Evolutionary conservation across 1,140 invertebrate genomes (phyloP), one percentile per base, ranked within the genome.

Genomic region (Agraylea sexmaculata): DNA sequence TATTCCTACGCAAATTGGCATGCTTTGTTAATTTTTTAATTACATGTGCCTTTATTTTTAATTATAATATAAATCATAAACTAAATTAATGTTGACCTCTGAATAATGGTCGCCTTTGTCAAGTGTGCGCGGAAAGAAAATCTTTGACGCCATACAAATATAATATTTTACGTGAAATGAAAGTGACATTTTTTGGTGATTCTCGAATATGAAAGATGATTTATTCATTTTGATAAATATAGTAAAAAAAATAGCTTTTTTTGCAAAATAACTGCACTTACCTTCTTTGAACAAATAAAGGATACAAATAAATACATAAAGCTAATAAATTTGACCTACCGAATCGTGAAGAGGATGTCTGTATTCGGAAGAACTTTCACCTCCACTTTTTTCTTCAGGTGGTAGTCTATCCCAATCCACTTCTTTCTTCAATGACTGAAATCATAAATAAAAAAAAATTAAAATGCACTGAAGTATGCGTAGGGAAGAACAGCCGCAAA

Each of bases 391-490:
- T 42, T 85, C 83, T 52, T 86, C 82, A 49, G 73, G 72, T n/a
- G n/a, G n/a, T 49, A 69, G 70, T 53, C 74, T 70, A 59, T 81
- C 77, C 79, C 83, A 87, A 56, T 87, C 83, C 49, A 83, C 75
- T 73, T 88, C 85, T 68, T 88, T 88, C 59, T 87, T 88, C 52
- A 88, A 63, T 28, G 83, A 86, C 85, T 88, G 72, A 29, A 73
- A 69, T 43, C 33, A 12, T 31, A 8, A 10, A 6, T 7, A 10
- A 47, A 46, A 50, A 53, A 32, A 62, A 56, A 47, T 53, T 31
- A 38, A 40, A 21, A 34, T 34, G 27, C 40, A 43, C 43, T 42
- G 27, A 23, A 37, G 38, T 13, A 43, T 21, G 21, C 37, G 16
- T 30, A 29, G 3, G 10, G 23, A 28, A 5, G 17, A 25, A 23